Base-by-base conservation (phyloP, 2,797 vertebrate genomes). In the Miichthys miiuy region DNA sequence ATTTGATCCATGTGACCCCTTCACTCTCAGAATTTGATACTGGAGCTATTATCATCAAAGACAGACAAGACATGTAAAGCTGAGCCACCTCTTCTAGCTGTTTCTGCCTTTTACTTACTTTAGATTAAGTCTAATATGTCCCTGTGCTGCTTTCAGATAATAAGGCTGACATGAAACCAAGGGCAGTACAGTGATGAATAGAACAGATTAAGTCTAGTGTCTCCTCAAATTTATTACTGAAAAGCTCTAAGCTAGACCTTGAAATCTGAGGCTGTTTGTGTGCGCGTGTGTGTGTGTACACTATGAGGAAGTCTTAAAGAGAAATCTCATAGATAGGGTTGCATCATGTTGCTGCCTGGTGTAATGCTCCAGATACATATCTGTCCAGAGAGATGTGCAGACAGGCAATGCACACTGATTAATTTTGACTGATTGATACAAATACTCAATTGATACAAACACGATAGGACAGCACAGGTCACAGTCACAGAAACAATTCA, bases 221-320 rank as follows among this genome's bases (percentile, higher is more conserved):
- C 71, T 57, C 51, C 51, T 67, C 47, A 60, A 54, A 81, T 84
- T 63, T 64, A 72, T 84, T 77, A 57, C 27, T 1, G 1, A 38
- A n/a, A 77, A n/a, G 64, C 54, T 67, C 51, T 14, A 47, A 47
- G 62, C 34, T 60, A 56, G 44, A 69, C 56, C 46, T 72, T 75
- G 27, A 67, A 55, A 34, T 69, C 12, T 58, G 3, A 60, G 46
- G 8, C 1, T 60, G 72, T 47, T 34, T 77, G 74, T 48, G 58
- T 71, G 50, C 16, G 25, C 21, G 55, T 55, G 57, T 46, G 66
- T 61, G 71, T 50, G 17, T 18, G 18, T 16, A 34, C 23, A 38
- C 38, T 44, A 34, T 18, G 13, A 46, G 27, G 5, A 12, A 44
- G 23, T n/a, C n/a, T 14, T 10, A 20, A 17, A n/a, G 16, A 46